Evolutionary conservation across 2,797 vertebrate species (phyloP).

Genomic region (Spheniscus humboldti): DNA sequence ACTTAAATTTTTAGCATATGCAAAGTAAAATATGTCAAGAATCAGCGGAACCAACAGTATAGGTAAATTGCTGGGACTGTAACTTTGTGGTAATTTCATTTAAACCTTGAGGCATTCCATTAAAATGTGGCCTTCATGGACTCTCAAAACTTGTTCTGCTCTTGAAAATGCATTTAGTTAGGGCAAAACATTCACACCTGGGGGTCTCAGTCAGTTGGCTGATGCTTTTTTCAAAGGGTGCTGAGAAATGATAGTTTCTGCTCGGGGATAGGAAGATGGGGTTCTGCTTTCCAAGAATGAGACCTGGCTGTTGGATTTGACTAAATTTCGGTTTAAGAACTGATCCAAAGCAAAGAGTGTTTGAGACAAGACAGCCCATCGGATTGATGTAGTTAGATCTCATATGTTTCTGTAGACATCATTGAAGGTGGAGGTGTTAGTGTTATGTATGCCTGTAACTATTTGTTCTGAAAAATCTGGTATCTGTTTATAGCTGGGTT

Average conservation of each 20-base stretch:
- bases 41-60: not conserved
- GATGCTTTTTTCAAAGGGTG: not conserved
- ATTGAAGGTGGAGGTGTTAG: not conserved
- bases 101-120: not conserved
- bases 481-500: not conserved
- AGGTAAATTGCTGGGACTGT: not conserved
- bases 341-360: not conserved
- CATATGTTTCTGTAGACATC: rapidly evolving
- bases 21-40: not conserved
- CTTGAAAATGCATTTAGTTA: not conserved
- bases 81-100: not conserved
- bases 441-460: not conserved
- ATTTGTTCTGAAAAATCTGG: not conserved
- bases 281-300: not conserved
- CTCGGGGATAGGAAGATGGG: not conserved
- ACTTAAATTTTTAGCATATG: not conserved
- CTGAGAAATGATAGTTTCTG: not conserved
- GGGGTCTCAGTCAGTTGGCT: not conserved
- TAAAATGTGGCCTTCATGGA: not conserved
- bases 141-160: not conserved
- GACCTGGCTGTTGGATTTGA: not conserved
- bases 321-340: not conserved
- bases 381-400: not conserved
- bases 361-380: not conserved
- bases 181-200: not conserved